phyloP scores from a whole-genome alignment of 2,888 invertebrate genomes.

The Eilema depressum region DNA sequence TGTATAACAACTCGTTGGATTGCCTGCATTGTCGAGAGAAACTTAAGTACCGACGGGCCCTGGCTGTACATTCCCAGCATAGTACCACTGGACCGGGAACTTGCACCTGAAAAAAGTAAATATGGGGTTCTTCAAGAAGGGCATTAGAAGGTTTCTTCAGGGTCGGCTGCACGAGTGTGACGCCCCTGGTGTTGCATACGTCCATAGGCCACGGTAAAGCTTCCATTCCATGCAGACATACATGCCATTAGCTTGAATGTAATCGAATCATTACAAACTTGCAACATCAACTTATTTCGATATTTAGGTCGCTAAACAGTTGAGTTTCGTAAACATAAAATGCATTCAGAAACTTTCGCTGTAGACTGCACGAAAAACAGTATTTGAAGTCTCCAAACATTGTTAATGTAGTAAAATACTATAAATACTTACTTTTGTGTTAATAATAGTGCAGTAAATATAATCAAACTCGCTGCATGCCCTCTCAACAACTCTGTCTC shows the following conservation, averaged over 20 bases:
- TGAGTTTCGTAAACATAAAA: background rate
- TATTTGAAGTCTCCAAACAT: background rate
- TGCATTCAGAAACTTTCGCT: too few species aligned
- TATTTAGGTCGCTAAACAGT: background rate
- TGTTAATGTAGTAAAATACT: background rate
- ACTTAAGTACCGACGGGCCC: constrained; percentile 47
- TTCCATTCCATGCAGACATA: too few species aligned
- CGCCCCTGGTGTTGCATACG: too few species aligned
- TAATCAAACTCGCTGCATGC: constrained; percentile 9
- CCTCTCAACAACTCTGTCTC: constrained; percentile 13
- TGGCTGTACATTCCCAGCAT: constrained; percentile 68
- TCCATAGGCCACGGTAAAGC: too few species aligned
- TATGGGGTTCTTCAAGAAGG: too few species aligned
- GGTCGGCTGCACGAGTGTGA: too few species aligned
- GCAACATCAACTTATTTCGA: background rate
- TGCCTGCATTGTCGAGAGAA: constrained; percentile 60
- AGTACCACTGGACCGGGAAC: constrained; percentile 28
- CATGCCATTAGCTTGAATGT: too few species aligned
- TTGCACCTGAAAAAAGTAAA: constrained; percentile 5
- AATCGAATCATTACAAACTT: background rate
- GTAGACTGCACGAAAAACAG: background rate
- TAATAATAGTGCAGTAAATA: constrained; percentile 13
- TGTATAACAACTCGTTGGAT: constrained; percentile 55
- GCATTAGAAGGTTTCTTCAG: too few species aligned
- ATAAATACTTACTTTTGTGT: constrained; percentile 13